Base-by-base conservation (phyloP, 30 jellyfish, hydroid and myxozoan genomes). In the Rhopilema esculentum region DNA sequence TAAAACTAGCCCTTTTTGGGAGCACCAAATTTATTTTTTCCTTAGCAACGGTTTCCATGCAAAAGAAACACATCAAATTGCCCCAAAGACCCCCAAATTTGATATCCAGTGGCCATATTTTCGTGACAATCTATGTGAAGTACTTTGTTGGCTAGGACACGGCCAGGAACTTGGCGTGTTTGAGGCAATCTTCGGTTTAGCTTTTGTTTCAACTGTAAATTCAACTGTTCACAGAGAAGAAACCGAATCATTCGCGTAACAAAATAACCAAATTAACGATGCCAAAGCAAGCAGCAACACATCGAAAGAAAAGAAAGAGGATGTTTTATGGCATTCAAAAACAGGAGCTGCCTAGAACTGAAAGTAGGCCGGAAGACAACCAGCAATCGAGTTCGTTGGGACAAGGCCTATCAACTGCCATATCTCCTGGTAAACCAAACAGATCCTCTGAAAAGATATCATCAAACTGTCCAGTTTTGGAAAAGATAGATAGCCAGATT, bases 301-400 rank as follows among this genome's bases (percentile, higher is more conserved):
- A 69, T 69, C 49, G 53, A 69, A 69, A 69, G 80, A 69, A 69
- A 29, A 69, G 80, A 69, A 69, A 69, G 53, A 69, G 80, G 31
- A 69, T 29, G 22, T 69, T 69, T 27, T 18, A 69, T 69, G 80
- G 80, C 80, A 69, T 29, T n/a, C 80, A 69, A 23, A 69, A 69
- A 69, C 80, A 69, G 80, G 49, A 69, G 23, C 31, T 69, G 31
- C 72, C 29, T n/a, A n/a, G 29, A 63, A 63, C 72, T 63, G 80
- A 26, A 69, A 20, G 51, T 69, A 29, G 53, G 31, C 53, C 22
- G 49, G 80, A 69, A 69, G 80, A 29, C 24, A 29, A 69, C 27
- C 53, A 69, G 80, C 80, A 23, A 29, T 29, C 51, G 53, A 23
- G 25, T 69, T 27, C 53, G 49, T 69, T 69, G 53, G 80, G 80